Conservation (phyloP, 2,888 invertebrate species). For the Strigamia maritima region DNA sequence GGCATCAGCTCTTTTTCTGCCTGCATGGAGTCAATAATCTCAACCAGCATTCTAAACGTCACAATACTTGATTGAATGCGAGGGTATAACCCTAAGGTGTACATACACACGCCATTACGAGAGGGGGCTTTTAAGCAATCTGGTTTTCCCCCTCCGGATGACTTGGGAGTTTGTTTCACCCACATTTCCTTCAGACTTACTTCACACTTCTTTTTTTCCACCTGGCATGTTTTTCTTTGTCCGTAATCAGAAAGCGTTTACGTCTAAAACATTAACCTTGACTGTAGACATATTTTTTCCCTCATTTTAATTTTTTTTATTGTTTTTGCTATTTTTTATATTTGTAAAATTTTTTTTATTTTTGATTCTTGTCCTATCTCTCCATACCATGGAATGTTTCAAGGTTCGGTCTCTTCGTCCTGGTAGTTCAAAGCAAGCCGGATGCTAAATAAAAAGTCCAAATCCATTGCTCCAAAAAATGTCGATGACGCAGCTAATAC, state of each 20-base stretch:
- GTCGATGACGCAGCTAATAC: background rate
- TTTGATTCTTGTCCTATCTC: background rate
- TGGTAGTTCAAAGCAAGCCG: background rate
- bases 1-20: conserved; percentile 21
- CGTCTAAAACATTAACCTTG: background rate
- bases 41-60: background rate
- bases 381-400: background rate
- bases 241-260: conserved; percentile 25
- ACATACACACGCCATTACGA: conserved; percentile 7
- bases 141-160: background rate
- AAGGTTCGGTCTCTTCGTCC: background rate
- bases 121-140: background rate
- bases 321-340: background rate
- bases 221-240: conserved; percentile 8
- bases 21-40: conserved; percentile 5
- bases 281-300: background rate
- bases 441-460: conserved; percentile 7
- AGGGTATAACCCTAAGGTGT: conserved; percentile 29
- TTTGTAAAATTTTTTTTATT: background rate
- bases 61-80: conserved; percentile 1
- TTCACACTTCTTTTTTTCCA: background rate
- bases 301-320: background rate
- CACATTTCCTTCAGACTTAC: background rate
- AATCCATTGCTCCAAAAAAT: background rate
- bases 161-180: background rate